Percentiles rank a stretch among this genome's conserved stretches.
These are phyloP conservation scores for Tringa solitaria DNA, from an alignment of 2,113 vertebrate genomes.

Conservation along the genomic window DNA sequence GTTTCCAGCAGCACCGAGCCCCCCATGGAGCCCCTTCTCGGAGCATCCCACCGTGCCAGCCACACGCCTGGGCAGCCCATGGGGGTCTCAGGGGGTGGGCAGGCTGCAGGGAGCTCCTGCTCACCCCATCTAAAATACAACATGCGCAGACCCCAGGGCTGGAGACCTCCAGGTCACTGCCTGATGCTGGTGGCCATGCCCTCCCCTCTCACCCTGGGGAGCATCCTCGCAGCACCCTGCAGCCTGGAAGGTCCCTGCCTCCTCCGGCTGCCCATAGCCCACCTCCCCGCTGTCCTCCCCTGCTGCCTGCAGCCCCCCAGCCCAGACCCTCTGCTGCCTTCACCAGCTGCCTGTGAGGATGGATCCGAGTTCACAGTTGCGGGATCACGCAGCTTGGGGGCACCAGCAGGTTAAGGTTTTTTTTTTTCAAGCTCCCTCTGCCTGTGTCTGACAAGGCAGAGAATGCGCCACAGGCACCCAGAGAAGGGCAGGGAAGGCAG, in stretches of 20 bases:
- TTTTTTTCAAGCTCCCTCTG: neutral
- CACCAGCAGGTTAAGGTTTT: constrained; percentile 7
- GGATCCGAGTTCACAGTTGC: neutral
- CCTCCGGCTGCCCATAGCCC: neutral
- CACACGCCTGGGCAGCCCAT: neutral
- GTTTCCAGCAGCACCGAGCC: neutral
- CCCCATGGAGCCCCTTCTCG: neutral
- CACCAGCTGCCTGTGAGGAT: neutral
- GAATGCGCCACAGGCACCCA: neutral
- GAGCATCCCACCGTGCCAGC: neutral
- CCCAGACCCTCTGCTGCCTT: neutral
- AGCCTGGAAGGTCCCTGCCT: neutral
- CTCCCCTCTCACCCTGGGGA: neutral
- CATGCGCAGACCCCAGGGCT: neutral
- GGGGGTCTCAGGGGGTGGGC: neutral
- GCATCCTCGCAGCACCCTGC: neutral
- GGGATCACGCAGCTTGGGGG: constrained; percentile 13
- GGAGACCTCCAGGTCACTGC: neutral
- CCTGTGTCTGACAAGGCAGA: neutral
- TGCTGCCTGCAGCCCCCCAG: neutral
- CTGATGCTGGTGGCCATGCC: too few relatives aligned
- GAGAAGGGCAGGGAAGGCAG: neutral
- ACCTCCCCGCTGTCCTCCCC: neutral
- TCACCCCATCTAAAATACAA: neutral
- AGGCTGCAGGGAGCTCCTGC: neutral